Conservation (phyloP, 2,888 invertebrate species). For the Aquatica leii region DNA sequence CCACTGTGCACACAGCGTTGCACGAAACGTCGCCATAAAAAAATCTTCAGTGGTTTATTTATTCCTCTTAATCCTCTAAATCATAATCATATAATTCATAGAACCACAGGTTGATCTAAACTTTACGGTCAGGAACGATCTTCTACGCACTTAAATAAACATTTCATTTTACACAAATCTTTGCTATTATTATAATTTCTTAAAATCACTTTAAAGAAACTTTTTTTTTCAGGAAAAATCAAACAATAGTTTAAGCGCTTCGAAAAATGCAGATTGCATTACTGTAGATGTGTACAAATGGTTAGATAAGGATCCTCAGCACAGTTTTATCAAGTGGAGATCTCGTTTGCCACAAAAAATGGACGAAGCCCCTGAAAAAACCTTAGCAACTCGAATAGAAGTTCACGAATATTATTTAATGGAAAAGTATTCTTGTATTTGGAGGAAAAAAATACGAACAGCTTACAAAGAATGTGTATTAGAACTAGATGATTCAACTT, state of each 20-base stretch:
- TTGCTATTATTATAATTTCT: neutral
- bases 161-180: too few relatives aligned
- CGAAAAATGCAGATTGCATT: slow-evolving; percentile 60
- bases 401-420: slow-evolving; percentile 67
- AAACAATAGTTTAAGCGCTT: slow-evolving; percentile 33
- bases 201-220: neutral
- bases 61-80: too few relatives aligned
- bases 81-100: too few relatives aligned
- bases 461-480: slow-evolving; percentile 62
- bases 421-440: slow-evolving; percentile 79
- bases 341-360: slow-evolving; percentile 66
- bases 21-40: too few relatives aligned
- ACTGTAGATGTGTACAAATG: slow-evolving; percentile 78
- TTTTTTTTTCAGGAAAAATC: slow-evolving; percentile 45
- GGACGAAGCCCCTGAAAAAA: slow-evolving; percentile 52
- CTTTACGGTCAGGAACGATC: too few relatives aligned
- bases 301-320: slow-evolving; percentile 73
- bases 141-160: too few relatives aligned
- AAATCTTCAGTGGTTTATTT: too few relatives aligned
- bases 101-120: too few relatives aligned
- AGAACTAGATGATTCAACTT: slow-evolving; percentile 74
- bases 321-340: slow-evolving; percentile 78
- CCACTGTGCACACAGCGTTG: too few relatives aligned
- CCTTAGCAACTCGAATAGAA: slow-evolving; percentile 49
- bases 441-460: slow-evolving; percentile 63